These are phyloP conservation scores for Lithophane leautieri DNA, from an alignment of 2,888 invertebrate genomes.

Conservation along the genomic window DNA sequence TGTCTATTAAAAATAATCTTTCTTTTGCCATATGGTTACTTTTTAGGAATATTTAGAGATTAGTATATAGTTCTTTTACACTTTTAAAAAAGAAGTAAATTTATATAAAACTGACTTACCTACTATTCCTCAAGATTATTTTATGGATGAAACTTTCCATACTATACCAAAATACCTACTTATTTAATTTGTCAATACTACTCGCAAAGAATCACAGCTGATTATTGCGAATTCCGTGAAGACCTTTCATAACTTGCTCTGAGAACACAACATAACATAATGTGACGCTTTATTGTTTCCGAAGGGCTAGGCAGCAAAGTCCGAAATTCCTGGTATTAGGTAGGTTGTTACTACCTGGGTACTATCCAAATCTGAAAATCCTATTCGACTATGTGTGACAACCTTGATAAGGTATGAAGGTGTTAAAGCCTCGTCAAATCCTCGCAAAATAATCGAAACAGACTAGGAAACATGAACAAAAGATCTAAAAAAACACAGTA, in stretches of 20 bases:
- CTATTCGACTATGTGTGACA: not conserved
- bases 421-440: not conserved
- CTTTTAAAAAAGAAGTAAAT: not conserved
- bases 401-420: not conserved
- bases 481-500: not conserved
- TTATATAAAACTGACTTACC: not conserved
- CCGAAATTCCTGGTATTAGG: not conserved
- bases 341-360: not conserved
- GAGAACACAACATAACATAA: no score
- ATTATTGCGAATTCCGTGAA: not conserved
- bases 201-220: no score
- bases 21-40: not conserved
- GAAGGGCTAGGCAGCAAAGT: no score
- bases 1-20: not conserved
- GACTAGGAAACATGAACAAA: slow-evolving; percentile 6
- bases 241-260: not conserved
- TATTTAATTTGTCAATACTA: no score
- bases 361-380: not conserved
- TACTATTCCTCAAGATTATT: not conserved
- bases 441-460: not conserved
- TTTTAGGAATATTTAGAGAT: not conserved
- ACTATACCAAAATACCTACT: not conserved
- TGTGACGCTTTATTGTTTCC: not conserved
- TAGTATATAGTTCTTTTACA: not conserved
- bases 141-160: not conserved